Evolutionary conservation across 2,797 vertebrate species (phyloP), one percentile per base, ranked within the genome.

Genomic region (Mormyrops boulengeri): DNA sequence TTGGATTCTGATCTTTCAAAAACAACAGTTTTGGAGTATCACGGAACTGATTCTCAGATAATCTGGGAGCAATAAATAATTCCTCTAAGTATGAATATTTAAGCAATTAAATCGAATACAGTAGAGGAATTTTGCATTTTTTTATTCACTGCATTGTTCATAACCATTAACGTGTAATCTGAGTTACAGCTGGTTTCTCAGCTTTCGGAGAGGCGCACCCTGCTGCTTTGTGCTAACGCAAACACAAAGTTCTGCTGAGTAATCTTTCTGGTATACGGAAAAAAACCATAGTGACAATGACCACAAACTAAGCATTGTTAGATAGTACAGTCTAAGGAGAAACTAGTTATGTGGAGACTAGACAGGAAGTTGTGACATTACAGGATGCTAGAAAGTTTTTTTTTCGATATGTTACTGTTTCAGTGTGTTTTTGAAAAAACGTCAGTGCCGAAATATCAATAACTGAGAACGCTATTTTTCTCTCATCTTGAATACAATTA

Each of bases 151-250:
- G 41, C 44, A 44, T 47, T 82, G 38, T 47, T 82, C 41, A 49
- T 34, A 82, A 94, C 91, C 90, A 90, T 90, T 82, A 38, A 38
- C 34, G 89, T 90, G 44, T 90, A 80, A 88, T 89, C 91, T 91
- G 92, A 88, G 88, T 88, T 85, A 52, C 19, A 88, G 73, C 91
- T 90, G 85, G 91, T 93, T 93, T 93, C 88, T 88, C n/a, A 90
- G 53, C 73, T 44, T 55, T 30, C 49, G 4, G 84, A 90, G 3
- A 17, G 92, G 82, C 92, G 92, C 93, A 85, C 92, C 93, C 90
- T 91, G 60, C 73, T 55, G 88, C 86, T 90, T 85, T 90, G 80
- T 73, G 4, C 55, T 11, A 55, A 73, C 88, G 90, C 47, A 93
- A 88, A 87, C 87, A 90, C 49, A 38, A 41, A 17, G 69, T 89